These are phyloP conservation scores for Dryobota labecula DNA, from an alignment of 2,888 invertebrate genomes.

Conservation along the genomic window DNA sequence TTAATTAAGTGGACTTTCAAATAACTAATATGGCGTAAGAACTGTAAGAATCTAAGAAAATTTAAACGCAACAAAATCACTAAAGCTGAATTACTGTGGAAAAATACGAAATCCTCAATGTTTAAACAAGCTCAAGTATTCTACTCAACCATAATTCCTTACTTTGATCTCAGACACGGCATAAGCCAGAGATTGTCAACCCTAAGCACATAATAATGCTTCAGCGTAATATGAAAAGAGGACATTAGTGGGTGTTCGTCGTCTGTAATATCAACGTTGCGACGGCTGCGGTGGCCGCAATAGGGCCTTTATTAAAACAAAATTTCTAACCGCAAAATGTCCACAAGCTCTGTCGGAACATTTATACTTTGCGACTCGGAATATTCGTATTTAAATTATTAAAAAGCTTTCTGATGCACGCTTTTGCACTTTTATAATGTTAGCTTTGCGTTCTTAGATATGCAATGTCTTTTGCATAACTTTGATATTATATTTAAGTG, in stretches of 20 bases:
- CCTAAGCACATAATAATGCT: slow-evolving; percentile 87
- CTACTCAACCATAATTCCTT: slow-evolving; percentile 66
- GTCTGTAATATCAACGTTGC: slow-evolving; percentile 83
- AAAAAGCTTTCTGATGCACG: slow-evolving; percentile 63
- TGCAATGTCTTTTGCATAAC: slow-evolving; percentile 29
- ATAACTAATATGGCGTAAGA: background rate
- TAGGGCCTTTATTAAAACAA: slow-evolving; percentile 89
- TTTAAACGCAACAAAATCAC: background rate
- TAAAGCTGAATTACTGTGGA: slow-evolving; percentile 3
- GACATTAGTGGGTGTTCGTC: slow-evolving; percentile 88
- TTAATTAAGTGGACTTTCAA: slow-evolving; percentile 33
- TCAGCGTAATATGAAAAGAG: slow-evolving; percentile 87
- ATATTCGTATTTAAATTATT: slow-evolving; percentile 73
- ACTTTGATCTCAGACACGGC: slow-evolving; percentile 73
- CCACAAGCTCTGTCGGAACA: slow-evolving; percentile 80
- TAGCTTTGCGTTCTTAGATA: slow-evolving; percentile 18
- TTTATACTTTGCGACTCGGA: slow-evolving; percentile 66
- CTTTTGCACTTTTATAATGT: slow-evolving; percentile 43
- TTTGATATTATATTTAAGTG: slow-evolving; percentile 33
- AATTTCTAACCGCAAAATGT: slow-evolving; percentile 87
- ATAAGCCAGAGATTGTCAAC: slow-evolving; percentile 84
- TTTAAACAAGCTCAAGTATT: slow-evolving; percentile 57
- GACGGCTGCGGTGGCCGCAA: slow-evolving; percentile 85
- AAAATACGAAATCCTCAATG: slow-evolving; percentile 50
- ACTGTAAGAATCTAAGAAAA: background rate